Evolutionary conservation across 2,797 vertebrate genomes (phyloP).

Genomic region (Lagodon rhomboides): DNA sequence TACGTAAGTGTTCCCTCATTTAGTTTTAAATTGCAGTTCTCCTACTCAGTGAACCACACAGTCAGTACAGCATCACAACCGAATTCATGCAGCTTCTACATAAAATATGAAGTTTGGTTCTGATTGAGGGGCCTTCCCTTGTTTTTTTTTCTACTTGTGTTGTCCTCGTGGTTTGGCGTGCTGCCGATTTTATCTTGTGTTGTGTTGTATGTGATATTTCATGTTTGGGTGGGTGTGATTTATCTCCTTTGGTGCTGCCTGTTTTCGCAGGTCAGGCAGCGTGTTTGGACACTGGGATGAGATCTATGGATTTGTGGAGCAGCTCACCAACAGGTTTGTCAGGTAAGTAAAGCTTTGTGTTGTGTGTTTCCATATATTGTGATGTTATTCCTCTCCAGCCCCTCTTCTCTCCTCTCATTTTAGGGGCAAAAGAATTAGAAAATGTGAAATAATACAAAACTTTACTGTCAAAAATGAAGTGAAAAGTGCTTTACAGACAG

Average conservation of each 20-base stretch:
- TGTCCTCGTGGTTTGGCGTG: neutral
- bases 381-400: neutral
- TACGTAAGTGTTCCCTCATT: neutral
- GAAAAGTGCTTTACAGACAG: neutral
- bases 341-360: constrained; percentile 83
- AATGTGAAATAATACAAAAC: neutral
- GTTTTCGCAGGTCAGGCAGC: constrained; percentile 90
- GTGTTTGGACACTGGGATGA: constrained; percentile 92
- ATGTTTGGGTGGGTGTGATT: neutral
- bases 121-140: neutral
- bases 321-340: constrained; percentile 94
- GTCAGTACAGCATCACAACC: neutral
- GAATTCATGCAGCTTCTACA: neutral
- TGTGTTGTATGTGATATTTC: neutral
- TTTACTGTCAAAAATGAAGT: neutral
- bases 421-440: neutral
- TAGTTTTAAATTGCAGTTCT: no score
- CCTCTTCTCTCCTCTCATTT: neutral
- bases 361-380: neutral
- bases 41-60: no score
- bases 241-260: neutral
- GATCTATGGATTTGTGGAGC: constrained; percentile 93
- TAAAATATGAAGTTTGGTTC: neutral
- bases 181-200: neutral
- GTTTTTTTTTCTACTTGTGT: neutral